Percentiles rank a stretch among this genome's conserved stretches.
These are phyloP conservation scores for Lynx canadensis DNA, from an alignment of 2,113 vertebrate genomes.

Conservation along the genomic window DNA sequence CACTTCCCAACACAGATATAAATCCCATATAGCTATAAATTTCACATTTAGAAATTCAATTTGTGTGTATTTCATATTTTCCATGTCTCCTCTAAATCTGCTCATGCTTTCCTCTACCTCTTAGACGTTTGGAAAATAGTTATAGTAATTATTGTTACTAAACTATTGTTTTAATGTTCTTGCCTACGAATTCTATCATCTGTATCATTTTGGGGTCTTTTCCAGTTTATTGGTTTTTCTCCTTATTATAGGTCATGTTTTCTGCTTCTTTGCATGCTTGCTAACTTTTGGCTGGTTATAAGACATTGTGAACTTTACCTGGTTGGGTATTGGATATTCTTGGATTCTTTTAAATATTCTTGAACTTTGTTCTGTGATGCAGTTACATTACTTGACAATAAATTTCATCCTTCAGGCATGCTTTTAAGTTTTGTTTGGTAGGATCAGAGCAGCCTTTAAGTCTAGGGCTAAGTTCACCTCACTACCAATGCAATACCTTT, in stretches of 20 bases:
- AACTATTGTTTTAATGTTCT: background rate
- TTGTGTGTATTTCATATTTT: background rate
- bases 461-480: background rate
- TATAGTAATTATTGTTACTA: background rate
- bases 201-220: background rate
- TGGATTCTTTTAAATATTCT: background rate
- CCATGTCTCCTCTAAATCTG: background rate
- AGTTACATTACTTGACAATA: background rate
- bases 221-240: background rate
- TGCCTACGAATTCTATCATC: background rate
- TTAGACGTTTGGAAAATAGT: background rate
- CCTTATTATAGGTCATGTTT: background rate
- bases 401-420: background rate
- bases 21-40: background rate
- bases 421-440: background rate
- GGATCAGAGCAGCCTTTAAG: background rate
- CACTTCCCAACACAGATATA: background rate
- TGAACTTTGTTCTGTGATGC: background rate
- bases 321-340: background rate
- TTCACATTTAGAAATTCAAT: background rate
- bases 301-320: background rate
- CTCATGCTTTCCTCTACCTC: background rate
- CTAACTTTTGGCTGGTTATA: background rate
- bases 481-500: background rate
- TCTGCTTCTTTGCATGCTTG: background rate